Conservation (phyloP, 2,888 invertebrate genomes). For the Brachyptera risi region DNA sequence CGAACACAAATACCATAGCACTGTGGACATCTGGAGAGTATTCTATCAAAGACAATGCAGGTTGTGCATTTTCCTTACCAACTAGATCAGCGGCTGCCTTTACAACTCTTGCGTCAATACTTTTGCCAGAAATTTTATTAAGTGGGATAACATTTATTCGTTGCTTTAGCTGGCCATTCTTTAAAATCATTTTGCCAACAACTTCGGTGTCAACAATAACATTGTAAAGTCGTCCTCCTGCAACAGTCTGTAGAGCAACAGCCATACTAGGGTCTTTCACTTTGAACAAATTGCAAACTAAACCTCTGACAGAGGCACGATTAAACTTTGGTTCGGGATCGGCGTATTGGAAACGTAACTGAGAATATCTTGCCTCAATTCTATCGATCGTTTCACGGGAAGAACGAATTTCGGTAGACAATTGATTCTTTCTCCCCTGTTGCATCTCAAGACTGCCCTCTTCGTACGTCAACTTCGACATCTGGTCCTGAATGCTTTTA, state of each 20-base stretch:
- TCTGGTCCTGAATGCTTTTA: not conserved
- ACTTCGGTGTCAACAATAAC: constrained; percentile 84
- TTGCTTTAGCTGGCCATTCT: constrained; percentile 72
- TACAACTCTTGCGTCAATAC: constrained; percentile 51
- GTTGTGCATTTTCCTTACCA: constrained; percentile 74
- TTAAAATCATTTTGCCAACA: constrained; percentile 78
- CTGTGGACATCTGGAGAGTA: constrained; percentile 61
- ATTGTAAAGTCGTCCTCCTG: constrained; percentile 84
- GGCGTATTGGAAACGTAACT: constrained; percentile 65
- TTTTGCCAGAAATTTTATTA: constrained; percentile 71
- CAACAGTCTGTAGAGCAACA: constrained; percentile 79
- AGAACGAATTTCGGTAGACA: constrained; percentile 54
- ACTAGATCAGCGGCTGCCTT: constrained; percentile 47
- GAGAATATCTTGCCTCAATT: constrained; percentile 54
- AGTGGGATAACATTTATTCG: constrained; percentile 88
- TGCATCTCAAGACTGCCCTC: constrained; percentile 57
- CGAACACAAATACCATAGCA: constrained; percentile 88
- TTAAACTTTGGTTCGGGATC: constrained; percentile 76
- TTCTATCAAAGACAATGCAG: constrained; percentile 73
- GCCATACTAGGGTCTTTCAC: constrained; percentile 66
- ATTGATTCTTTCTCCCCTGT: constrained; percentile 47
- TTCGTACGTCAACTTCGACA: constrained; percentile 48
- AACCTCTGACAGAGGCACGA: constrained; percentile 62
- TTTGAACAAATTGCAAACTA: constrained; percentile 73
- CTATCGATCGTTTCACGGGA: constrained; percentile 55